Base-by-base conservation (phyloP, 2,888 invertebrate genomes). In the Ecliptopera silaceata region DNA sequence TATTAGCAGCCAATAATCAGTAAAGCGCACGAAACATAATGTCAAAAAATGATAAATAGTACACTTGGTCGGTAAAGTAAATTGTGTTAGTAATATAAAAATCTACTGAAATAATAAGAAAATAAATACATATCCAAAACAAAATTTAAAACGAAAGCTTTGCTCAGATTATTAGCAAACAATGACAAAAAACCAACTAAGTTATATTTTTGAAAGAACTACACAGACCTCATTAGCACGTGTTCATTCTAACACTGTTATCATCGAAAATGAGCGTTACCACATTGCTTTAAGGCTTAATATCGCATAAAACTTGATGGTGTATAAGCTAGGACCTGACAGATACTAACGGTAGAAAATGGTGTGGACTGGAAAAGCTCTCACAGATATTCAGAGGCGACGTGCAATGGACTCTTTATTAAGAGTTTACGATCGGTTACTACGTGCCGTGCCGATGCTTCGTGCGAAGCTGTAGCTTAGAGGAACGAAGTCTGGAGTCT, bases 381-480 rank as follows among this genome's bases (percentile, higher is more conserved):
- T 75, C 61, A 65, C 69, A 68, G 69, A 70, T 77, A 71, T 70
- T 61, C 63, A 65, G 69, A 64, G 60, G 52, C 58, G 61, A 75
- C 77, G 78, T 79, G 76, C 63, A 61, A 68, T 62, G 64, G 67
- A 65, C 71, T 66, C 68, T 72, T 71, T 75, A 75, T 79, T 75
- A 72, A 72, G 69, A 69, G 68, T 75, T 76, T 75, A 77, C 72
- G 74, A 71, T 71, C 63, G 61, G 57, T 45, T 49, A 4, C 63
- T 71, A 71, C 76, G 74, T 74, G 72, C 61, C 76, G 74, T 74
- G 72, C 61, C 52, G 56, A 62, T 65, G 69, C 62, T 64, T 68
- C 61, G 54, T 64, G 63, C 48, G 44, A 48, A 51, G 52, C 45
- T 53, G 47, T 47, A 41, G 43, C 42, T 43, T 10, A 29, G 32